These are phyloP conservation scores for Natrix natrix DNA, from an alignment of 2,797 vertebrate species.

Conservation along the genomic window DNA sequence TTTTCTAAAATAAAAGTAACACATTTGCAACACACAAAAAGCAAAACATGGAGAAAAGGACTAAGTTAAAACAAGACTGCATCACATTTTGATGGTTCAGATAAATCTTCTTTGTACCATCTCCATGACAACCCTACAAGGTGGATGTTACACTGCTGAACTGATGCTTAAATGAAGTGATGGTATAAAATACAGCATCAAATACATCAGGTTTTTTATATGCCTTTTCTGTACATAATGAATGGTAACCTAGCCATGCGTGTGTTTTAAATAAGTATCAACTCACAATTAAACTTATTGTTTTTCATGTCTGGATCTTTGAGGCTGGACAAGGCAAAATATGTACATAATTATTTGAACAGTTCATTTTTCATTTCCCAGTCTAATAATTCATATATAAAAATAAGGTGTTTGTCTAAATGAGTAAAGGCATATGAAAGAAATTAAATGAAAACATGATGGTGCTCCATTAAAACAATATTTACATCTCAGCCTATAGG, in stretches of 20 bases:
- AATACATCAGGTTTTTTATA: constrained; percentile 30
- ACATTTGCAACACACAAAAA: constrained; percentile 49
- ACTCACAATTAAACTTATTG: no score
- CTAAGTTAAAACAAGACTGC: background rate
- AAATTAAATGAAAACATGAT: constrained; percentile 9
- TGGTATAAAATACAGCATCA: constrained; percentile 72
- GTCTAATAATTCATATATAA: background rate
- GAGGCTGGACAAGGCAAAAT: background rate
- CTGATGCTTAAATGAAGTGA: constrained; percentile 80
- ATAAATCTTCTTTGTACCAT: constrained; percentile 89
- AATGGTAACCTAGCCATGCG: background rate
- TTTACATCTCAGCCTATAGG: background rate
- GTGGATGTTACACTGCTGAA: constrained; percentile 83
- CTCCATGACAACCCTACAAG: constrained; percentile 99
- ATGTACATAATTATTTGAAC: background rate
- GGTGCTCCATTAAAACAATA: background rate
- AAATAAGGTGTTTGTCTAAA: constrained; percentile 9
- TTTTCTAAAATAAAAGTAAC: constrained; percentile 48
- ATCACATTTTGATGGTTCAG: constrained; percentile 67
- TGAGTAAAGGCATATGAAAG: constrained; percentile 18
- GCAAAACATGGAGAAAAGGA: constrained; percentile 6
- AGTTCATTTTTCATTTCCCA: constrained; percentile 33
- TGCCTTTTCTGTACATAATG: constrained; percentile 19
- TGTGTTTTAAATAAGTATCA: no score
- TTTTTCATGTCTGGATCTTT: background rate